phyloP scores from a whole-genome alignment of 1,140 invertebrate genomes.

The Papilio aristodemus region DNA sequence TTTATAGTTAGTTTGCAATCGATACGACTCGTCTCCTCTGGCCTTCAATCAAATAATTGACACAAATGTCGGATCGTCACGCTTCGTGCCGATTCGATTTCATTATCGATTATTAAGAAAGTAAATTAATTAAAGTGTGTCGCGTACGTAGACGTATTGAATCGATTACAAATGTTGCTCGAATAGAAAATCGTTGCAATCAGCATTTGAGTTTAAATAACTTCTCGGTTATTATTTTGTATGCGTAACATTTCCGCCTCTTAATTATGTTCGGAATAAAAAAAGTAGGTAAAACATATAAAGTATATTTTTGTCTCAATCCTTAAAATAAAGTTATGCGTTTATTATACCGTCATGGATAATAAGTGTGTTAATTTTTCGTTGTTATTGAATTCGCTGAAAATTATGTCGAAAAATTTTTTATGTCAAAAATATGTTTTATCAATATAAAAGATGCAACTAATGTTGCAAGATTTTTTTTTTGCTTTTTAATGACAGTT shows the following conservation, averaged over 20 bases:
- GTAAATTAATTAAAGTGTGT: slow-evolving; percentile 28
- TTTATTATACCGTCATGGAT: no score
- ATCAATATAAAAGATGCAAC: no score
- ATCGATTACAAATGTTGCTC: slow-evolving; percentile 23
- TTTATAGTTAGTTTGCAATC: not conserved
- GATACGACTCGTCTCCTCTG: slow-evolving; percentile 21
- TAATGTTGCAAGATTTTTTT: no score
- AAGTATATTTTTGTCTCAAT: no score
- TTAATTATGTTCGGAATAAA: not conserved
- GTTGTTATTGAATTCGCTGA: no score
- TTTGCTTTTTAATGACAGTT: no score
- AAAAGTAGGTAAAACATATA: not conserved
- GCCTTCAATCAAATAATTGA: slow-evolving; percentile 39
- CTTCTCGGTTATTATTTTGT: slow-evolving; percentile 5
- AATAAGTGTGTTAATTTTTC: no score
- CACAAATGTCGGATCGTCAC: slow-evolving; percentile 32
- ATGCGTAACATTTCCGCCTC: not conserved
- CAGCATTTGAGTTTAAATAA: not conserved
- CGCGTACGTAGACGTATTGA: not conserved
- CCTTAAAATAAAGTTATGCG: no score
- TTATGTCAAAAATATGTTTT: no score
- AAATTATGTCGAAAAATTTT: no score
- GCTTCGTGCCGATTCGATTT: slow-evolving; percentile 36
- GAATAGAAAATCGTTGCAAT: slow-evolving; percentile 15
- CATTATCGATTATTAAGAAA: slow-evolving; percentile 38